phyloP scores from a whole-genome alignment of 2,888 invertebrate species.

The Drosophila imparisetae region DNA sequence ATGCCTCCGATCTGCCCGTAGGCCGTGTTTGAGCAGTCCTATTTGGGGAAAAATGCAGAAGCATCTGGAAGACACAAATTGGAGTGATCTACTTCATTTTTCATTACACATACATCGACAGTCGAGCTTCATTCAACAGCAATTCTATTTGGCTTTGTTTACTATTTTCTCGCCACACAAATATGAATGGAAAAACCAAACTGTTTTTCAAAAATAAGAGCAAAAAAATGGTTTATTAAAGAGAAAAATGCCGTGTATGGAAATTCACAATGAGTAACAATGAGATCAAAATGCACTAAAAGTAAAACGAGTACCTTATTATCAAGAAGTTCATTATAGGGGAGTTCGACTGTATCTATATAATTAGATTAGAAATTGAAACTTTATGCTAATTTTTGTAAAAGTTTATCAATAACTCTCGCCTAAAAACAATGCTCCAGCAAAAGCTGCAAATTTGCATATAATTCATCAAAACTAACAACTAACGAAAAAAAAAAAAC shows the following conservation, averaged over 20 bases:
- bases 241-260: background rate
- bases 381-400: constrained; percentile 21
- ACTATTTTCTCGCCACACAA: background rate
- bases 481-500: constrained; percentile 1
- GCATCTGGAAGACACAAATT: constrained; percentile 24
- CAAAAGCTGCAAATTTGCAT: constrained; percentile 40
- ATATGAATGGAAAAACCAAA: background rate
- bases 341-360: background rate
- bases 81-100: constrained; percentile 23
- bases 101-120: constrained; percentile 8
- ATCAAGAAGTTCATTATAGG: background rate
- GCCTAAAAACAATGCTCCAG: constrained; percentile 55
- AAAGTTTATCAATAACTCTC: constrained; percentile 23
- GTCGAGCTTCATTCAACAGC: constrained; percentile 3
- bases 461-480: constrained; percentile 25
- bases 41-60: constrained; percentile 14
- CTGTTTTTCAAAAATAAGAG: background rate
- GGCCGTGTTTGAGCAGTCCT: constrained; percentile 11
- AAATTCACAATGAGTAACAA: background rate
- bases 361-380: background rate
- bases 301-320: background rate
- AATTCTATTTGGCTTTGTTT: background rate
- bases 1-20: constrained; percentile 28
- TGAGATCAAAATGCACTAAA: constrained; percentile 1
- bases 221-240: background rate